These are phyloP conservation scores for Apolygus lucorum DNA, from an alignment of 1,140 invertebrate genomes.

Conservation along the genomic window DNA sequence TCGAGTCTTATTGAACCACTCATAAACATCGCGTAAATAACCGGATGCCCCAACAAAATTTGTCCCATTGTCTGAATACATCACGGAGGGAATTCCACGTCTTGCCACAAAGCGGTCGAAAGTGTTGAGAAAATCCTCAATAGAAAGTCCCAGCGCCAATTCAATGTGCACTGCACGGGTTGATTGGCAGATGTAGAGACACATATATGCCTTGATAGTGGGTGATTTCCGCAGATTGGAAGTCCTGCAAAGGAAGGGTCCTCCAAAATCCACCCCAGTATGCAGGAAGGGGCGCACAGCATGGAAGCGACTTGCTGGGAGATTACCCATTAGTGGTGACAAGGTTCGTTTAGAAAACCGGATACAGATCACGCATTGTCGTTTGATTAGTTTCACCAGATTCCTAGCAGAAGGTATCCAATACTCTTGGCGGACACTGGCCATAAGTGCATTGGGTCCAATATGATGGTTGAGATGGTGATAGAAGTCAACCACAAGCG, in stretches of 20 bases:
- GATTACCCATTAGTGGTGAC: conserved; percentile 7
- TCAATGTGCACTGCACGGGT: too few relatives aligned
- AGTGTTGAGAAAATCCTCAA: conserved; percentile 29
- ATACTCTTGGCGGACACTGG: neutral
- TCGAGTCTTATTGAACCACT: neutral
- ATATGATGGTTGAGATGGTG: too few relatives aligned
- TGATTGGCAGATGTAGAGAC: too few relatives aligned
- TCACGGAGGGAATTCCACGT: conserved; percentile 22
- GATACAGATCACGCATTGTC: neutral
- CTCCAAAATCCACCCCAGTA: too few relatives aligned
- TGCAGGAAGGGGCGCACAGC: too few relatives aligned
- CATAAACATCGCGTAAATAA: neutral
- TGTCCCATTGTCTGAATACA: conserved; percentile 20
- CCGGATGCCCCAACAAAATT: too few relatives aligned
- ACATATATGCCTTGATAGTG: too few relatives aligned
- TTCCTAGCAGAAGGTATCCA: neutral
- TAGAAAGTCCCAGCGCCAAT: conserved; percentile 28
- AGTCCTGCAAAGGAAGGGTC: too few relatives aligned
- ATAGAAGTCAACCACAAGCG: too few relatives aligned
- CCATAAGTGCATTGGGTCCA: conserved; percentile 26
- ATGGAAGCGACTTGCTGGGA: too few relatives aligned
- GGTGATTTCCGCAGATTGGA: neutral
- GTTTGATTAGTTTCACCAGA: too few relatives aligned
- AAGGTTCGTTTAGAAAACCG: neutral
- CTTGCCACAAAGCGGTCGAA: conserved; percentile 32